Conservation (phyloP, 2,113 vertebrate genomes). For the Nycticryphes semicollaris region DNA sequence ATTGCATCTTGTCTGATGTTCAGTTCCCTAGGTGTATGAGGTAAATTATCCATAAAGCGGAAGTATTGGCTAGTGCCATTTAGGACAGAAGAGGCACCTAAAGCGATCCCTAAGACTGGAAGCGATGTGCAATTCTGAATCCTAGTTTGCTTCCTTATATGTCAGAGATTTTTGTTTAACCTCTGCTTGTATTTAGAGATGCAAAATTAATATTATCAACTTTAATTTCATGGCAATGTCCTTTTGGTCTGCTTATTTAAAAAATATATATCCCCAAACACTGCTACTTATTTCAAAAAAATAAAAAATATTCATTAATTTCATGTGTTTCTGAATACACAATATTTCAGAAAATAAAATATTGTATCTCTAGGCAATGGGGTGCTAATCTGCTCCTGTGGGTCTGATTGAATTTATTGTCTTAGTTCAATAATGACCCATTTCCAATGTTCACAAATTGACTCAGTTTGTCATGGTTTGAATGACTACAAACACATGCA, state of each 20-base stretch:
- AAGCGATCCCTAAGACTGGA: background rate
- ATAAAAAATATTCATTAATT: background rate
- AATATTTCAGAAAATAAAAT: background rate
- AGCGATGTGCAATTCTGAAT: background rate
- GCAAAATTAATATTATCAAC: background rate
- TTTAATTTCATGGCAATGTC: background rate
- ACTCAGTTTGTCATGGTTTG: background rate
- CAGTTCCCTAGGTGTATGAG: background rate
- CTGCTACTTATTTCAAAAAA: background rate
- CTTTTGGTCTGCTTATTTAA: background rate
- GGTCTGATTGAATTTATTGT: background rate
- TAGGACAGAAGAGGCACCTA: background rate
- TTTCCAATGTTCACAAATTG: background rate
- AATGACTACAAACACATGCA: background rate
- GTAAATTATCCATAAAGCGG: background rate
- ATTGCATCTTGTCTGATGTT: background rate
- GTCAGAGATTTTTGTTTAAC: background rate
- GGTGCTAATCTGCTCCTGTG: background rate
- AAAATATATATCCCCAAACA: background rate
- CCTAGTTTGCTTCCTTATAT: accelerated
- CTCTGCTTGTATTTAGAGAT: background rate
- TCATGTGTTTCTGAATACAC: background rate
- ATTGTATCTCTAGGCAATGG: background rate
- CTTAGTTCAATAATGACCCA: background rate
- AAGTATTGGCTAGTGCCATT: background rate